A percentile compares a stretch with the other conserved stretches of the same genome.
Conservation (phyloP, 2,888 invertebrate genomes). For the Pseudococcus viburni region DNA sequence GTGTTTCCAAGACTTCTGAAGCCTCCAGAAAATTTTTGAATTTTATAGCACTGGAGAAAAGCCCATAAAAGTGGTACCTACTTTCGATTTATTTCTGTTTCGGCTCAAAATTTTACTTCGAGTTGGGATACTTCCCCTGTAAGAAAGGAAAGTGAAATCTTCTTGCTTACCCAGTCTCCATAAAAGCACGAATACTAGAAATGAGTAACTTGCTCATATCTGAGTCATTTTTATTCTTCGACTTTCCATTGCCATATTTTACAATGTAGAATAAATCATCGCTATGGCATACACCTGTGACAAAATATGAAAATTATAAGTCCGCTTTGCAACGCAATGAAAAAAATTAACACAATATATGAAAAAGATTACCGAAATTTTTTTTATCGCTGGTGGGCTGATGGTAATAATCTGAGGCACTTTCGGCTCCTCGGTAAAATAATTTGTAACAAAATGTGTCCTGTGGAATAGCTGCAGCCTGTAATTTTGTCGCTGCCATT, state of each 20-base stretch:
- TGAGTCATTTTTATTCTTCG: neutral
- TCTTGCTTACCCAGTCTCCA: neutral
- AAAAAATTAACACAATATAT: neutral
- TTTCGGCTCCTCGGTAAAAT: neutral
- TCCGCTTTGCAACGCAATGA: neutral
- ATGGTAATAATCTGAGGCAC: neutral
- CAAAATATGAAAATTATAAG: neutral
- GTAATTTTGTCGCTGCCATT: neutral
- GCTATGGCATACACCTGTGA: neutral
- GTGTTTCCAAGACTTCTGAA: too few species aligned
- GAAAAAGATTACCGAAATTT: neutral
- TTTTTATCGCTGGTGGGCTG: neutral
- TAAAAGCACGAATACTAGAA: neutral
- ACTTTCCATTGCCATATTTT: neutral
- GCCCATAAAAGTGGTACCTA: too few species aligned
- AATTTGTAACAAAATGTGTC: neutral
- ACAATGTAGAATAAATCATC: neutral
- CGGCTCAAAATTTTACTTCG: too few species aligned
- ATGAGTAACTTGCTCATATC: neutral
- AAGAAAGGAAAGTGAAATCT: neutral
- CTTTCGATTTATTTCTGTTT: neutral
- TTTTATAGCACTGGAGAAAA: too few species aligned
- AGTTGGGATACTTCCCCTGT: neutral
- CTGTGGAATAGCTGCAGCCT: neutral
- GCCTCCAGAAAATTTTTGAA: too few species aligned